phyloP scores from a whole-genome alignment of 2,888 invertebrate genomes.

The Drosophila kuntzei region DNA sequence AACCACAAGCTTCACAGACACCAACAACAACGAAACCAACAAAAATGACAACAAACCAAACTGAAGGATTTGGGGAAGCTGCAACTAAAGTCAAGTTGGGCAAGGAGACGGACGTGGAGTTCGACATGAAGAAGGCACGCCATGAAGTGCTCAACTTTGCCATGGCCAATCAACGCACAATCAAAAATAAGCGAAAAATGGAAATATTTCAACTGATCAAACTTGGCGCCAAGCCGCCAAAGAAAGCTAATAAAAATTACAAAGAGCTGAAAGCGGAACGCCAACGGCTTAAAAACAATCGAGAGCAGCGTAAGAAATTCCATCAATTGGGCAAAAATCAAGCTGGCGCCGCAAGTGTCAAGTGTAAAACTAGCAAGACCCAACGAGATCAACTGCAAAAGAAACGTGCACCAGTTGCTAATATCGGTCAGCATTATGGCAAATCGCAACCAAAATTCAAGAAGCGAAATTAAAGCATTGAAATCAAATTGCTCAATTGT shows the following conservation, averaged over 20 bases:
- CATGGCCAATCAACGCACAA: conserved; percentile 90
- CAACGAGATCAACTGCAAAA: conserved; percentile 84
- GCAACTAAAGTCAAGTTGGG: background rate
- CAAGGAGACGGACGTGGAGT: conserved; percentile 81
- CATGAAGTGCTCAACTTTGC: conserved; percentile 94
- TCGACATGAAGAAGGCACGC: conserved; percentile 91
- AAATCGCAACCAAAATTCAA: conserved; percentile 82
- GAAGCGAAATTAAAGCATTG: conserved; percentile 59
- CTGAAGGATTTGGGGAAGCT: conserved; percentile 1
- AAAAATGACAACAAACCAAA: conserved; percentile 8
- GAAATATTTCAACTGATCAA: conserved; percentile 91
- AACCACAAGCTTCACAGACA: conserved; percentile 50
- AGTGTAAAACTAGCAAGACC: conserved; percentile 84
- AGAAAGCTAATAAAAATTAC: conserved; percentile 90
- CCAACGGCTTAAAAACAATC: conserved; percentile 87
- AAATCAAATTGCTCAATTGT: conserved; percentile 10
- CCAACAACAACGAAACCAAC: conserved; percentile 1
- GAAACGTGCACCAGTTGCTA: conserved; percentile 86
- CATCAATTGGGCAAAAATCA: conserved; percentile 88
- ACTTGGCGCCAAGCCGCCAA: conserved; percentile 93
- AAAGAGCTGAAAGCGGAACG: conserved; percentile 89
- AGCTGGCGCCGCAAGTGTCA: conserved; percentile 87
- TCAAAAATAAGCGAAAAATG: conserved; percentile 91
- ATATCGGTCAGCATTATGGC: conserved; percentile 85
- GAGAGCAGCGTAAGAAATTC: conserved; percentile 86